phyloP scores from a whole-genome alignment of 1,140 invertebrate genomes.

The Drosophila sechellia region DNA sequence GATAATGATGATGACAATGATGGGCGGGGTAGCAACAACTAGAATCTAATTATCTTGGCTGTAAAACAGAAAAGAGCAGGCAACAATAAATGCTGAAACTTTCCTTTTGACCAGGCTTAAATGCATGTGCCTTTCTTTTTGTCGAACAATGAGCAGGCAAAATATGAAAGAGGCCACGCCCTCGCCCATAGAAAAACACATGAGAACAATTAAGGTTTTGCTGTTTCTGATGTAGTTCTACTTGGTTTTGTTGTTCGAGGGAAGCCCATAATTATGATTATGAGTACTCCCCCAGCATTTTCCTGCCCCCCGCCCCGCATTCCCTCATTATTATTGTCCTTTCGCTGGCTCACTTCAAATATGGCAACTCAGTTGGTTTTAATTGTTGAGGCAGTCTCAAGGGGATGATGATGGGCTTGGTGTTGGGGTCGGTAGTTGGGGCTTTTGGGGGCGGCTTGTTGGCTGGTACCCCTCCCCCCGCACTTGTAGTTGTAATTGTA shows the following conservation, averaged over 20 bases:
- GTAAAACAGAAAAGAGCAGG: slow-evolving; percentile 7
- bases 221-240: slow-evolving; percentile 17
- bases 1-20: slow-evolving; percentile 35
- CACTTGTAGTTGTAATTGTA: slow-evolving; percentile 68
- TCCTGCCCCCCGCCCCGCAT: not conserved
- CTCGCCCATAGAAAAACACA: slow-evolving; percentile 33
- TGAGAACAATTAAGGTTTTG: slow-evolving; percentile 65
- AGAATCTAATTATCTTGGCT: slow-evolving; percentile 49
- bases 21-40: not conserved
- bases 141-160: slow-evolving; percentile 64
- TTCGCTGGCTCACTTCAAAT: slow-evolving; percentile 68
- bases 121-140: slow-evolving; percentile 59
- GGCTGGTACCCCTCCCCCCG: not conserved
- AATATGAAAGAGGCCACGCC: slow-evolving; percentile 60
- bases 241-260: slow-evolving; percentile 23
- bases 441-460: not conserved
- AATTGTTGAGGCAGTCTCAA: slow-evolving; percentile 59
- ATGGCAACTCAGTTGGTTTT: slow-evolving; percentile 76
- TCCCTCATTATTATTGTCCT: slow-evolving; percentile 48
- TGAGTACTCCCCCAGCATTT: slow-evolving; percentile 37
- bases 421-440: too few relatives aligned
- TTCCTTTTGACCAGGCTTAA: slow-evolving; percentile 62
- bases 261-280: slow-evolving; percentile 78
- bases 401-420: slow-evolving; percentile 7
- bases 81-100: slow-evolving; percentile 40